Conservation (phyloP, 2,113 vertebrate species). For the Oophaga pumilio region DNA sequence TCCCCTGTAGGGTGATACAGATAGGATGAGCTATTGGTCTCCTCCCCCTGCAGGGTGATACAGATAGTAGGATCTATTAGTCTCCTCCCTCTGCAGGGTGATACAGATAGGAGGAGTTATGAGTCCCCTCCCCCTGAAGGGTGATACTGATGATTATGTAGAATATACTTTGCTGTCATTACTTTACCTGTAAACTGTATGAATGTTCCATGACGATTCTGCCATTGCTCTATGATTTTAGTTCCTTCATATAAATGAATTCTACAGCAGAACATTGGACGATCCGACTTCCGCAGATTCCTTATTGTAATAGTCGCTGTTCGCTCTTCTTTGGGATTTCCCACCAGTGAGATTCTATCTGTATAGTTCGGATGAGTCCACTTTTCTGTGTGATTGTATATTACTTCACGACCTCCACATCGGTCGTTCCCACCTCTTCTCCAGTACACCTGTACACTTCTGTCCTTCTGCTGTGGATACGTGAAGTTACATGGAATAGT, state of each 20-base stretch:
- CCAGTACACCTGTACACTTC: conserved; percentile 29
- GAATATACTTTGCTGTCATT: background rate
- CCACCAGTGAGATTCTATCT: conserved; percentile 40
- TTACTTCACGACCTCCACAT: background rate
- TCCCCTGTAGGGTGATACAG: background rate
- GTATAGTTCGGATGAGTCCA: background rate
- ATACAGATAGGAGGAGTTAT: background rate
- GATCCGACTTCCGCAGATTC: background rate
- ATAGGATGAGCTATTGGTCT: background rate
- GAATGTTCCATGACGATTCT: conserved; percentile 4
- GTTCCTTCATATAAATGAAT: background rate
- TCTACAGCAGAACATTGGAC: conserved; percentile 40
- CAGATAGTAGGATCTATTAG: background rate
- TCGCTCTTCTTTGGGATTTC: background rate
- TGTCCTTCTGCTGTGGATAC: background rate
- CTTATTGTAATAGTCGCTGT: conserved; percentile 38
- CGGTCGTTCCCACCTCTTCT: background rate
- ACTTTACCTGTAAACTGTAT: conserved; percentile 21
- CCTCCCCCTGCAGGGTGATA: background rate
- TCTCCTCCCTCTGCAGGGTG: background rate
- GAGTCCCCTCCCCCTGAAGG: background rate
- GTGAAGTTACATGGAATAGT: conserved; percentile 50
- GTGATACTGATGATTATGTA: background rate
- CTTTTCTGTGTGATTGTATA: conserved; percentile 24
- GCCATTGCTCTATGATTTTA: background rate